These are phyloP conservation scores for Dolichomitus sp. DNA, from an alignment of 2,888 invertebrate species.

Conservation along the genomic window DNA sequence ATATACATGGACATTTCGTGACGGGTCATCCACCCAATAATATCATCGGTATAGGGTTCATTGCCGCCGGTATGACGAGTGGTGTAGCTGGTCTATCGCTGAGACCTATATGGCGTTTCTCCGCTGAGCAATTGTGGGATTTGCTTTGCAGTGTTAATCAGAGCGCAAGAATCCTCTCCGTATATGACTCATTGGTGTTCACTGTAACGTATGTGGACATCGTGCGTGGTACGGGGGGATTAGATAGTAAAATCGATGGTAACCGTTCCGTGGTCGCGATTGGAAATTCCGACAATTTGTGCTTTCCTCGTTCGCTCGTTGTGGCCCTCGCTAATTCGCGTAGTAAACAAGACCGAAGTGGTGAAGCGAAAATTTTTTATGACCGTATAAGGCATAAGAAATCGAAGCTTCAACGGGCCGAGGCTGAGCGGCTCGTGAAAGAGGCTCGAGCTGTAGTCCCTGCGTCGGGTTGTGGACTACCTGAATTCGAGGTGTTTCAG, in stretches of 20 bases:
- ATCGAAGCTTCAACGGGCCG: not conserved
- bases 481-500: not conserved
- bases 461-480: not conserved
- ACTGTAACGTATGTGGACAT: no score
- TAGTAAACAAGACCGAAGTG: not conserved
- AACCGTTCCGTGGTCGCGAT: no score
- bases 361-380: not conserved
- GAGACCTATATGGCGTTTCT: conserved; percentile 12
- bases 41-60: not conserved
- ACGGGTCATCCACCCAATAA: not conserved
- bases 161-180: not conserved
- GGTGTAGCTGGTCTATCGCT: not conserved
- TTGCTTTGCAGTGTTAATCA: not conserved
- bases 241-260: no score
- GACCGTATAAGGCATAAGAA: conserved; percentile 2
- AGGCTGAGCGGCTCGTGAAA: not conserved
- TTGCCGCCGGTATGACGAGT: conserved; percentile 5
- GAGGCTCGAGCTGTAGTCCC: not conserved
- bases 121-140: not conserved
- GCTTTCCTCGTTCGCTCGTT: not conserved
- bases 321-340: not conserved
- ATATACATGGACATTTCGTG: conserved; percentile 5
- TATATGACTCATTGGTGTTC: no score
- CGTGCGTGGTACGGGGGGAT: no score
- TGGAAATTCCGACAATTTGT: not conserved